Evolutionary conservation across 2,888 invertebrate species (phyloP), one percentile per base, ranked within the genome.

Genomic region (Agelastica alni): DNA sequence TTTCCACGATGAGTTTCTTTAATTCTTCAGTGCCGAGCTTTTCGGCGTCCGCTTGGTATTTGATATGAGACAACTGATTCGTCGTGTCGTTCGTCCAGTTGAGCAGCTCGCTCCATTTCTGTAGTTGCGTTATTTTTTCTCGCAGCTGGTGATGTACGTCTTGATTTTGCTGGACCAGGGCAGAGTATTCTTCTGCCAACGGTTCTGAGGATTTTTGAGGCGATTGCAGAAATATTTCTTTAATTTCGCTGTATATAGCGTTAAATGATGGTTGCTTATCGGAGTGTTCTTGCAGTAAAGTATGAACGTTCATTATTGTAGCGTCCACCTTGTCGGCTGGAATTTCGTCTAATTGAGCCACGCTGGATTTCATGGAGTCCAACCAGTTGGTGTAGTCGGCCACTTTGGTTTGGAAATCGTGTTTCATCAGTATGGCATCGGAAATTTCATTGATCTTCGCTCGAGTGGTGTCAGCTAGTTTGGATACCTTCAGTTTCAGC

Each of bases 61-160:
- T 88, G 56, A 90, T 83, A 64, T 93, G 91, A 43, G 85, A 85
- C 36, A 93, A 75, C 71, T 90, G 91, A 63, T 89, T 89, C 60
- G 85, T 85, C 1, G 88, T 85, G 61, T 92, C 91, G 46, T 87
- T 85, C 63, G 89, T 86, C 89, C 91, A 92, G 64, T 86, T 88
- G 5, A 91, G 75, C 17, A 94, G 80, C 66, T 92, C 91, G 0
- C 85, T 85, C 92, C 94, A 93, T 68, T 89, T 89, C 70, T 91
- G 88, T 17, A 93, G 74, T 2, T 86, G 82, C 0, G 79, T 80
- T 71, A 89, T 90, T 74, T 90, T 91, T 64, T 86, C 84, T 64
- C 85, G 82, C 61, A 93, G 81, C 62, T 86, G 85, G 30, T 84
- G 84, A 69, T 90, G 89, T 28, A 93, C 80, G 6, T 84, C 81